These are phyloP conservation scores for Idaea biselata DNA, from an alignment of 2,888 invertebrate species.

Conservation along the genomic window DNA sequence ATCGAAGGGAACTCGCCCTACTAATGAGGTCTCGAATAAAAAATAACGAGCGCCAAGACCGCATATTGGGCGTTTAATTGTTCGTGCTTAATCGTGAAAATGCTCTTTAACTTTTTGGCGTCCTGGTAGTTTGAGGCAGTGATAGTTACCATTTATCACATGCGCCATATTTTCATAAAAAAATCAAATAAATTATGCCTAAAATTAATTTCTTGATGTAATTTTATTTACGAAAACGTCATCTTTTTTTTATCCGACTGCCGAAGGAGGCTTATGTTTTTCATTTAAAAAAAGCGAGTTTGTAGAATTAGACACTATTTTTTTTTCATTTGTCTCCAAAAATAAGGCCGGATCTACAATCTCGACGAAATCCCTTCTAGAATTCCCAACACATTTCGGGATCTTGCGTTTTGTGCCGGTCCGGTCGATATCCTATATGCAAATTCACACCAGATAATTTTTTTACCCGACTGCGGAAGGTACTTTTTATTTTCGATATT, in stretches of 20 bases:
- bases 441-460: constrained; percentile 30
- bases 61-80: constrained; percentile 18
- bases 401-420: constrained; percentile 18
- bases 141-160: neutral
- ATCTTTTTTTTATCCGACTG: too few species aligned
- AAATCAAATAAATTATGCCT: too few species aligned
- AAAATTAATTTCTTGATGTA: too few species aligned
- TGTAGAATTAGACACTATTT: too few species aligned
- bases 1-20: neutral
- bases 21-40: constrained; percentile 12
- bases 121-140: constrained; percentile 9
- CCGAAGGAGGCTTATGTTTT: too few species aligned
- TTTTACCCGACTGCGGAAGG: too few species aligned
- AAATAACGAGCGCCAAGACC: constrained; percentile 22
- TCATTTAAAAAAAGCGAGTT: too few species aligned
- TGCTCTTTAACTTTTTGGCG: constrained; percentile 17
- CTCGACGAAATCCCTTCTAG: neutral
- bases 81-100: constrained; percentile 20
- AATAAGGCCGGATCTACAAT: neutral
- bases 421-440: constrained; percentile 29
- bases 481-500: too few species aligned
- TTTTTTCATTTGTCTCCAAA: too few species aligned
- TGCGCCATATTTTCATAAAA: neutral
- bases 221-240: too few species aligned
- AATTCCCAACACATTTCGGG: neutral